Base-by-base conservation (phyloP, 2,888 invertebrate species). In the Choristoneura rosaceana region DNA sequence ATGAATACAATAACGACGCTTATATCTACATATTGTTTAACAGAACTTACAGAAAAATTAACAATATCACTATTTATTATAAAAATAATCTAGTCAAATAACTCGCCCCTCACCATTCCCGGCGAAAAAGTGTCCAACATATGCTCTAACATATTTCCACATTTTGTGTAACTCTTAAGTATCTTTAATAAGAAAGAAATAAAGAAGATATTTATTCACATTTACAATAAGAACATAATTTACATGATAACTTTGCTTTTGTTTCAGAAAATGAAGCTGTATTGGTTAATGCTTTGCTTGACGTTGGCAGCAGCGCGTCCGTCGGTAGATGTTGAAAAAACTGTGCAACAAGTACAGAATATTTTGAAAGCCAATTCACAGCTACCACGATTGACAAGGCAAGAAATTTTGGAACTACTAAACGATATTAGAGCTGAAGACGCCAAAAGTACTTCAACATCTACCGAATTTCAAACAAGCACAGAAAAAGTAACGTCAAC, bases 291-390 rank as follows among this genome's bases (percentile, higher is more conserved):
- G 80, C 50, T 88, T 9, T 61, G 79, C 71, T 81, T 86, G 76
- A 83, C 85, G 78, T 81, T 86, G 69, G 73, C 88, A 14, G 74
- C 80, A 43, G 75, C 80, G 70, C 77, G 82, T 33, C 81, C 81
- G 50, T 90, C 90, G 62, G 87, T 94, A 3, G 94, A 95, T 76
- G 90, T 95, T 0, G 95, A 96, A 78, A 94, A 93, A 76, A 96
- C 96, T 9, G 95, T 97, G 7, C 91, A 94, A 79, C 96, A 96
- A 88, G 97, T 97, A 2, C 95, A 97, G 81, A 94, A 85, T 47
- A 94, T 96, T 78, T 88, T 97, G 9, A 91, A 94, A 79, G 87
- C 93, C 4, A 95, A 96, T 83, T 90, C 95, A 3, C 90, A 91
- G n/a, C 84, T 97, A 63, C 97, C 97, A 1, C 91, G 96, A 74